Evolutionary conservation across 2,888 invertebrate genomes (phyloP), one percentile per base, ranked within the genome.

Genomic region (Leptinotarsa juncta): DNA sequence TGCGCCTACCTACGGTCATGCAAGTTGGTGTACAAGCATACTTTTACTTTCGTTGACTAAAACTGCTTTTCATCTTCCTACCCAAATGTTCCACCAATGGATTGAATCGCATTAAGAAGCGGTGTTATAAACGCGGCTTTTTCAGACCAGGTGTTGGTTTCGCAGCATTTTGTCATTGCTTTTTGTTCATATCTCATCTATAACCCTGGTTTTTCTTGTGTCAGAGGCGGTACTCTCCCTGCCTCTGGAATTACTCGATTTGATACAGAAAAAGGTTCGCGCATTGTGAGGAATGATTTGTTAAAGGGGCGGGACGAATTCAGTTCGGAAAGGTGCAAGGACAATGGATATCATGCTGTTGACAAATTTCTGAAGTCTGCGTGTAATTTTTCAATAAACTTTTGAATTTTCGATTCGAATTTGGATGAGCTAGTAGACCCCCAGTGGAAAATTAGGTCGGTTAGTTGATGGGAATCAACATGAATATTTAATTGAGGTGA

Each of bases 241-340:
- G 82, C 87, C 87, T 86, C 87, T 85, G 86, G 87, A 87, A 87
- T 87, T 87, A 87, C 86, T 83, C 86, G 86, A 87, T 87, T 87
- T 87, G 87, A 87, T 87, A 87, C 86, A 86, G 84, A 84, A 84
- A 84, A 85, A 83, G 81, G 84, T 83, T 72, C 80, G 79, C 80
- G 83, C 78, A 81, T 83, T 83, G 83, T 84, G 77, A 78, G 77
- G 79, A 80, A 83, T 84, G 84, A 85, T 84, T 85, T 85, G 84
- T 84, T 81, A 82, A 81, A 82, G 84, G 84, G 86, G 85, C 85
- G 85, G 80, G 80, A 78, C 79, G 48, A 70, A 77, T 77, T 75
- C 76, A 77, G 78, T 65, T 68, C 82, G 79, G 79, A 83, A 83
- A 84, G 84, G 84, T 84, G 84, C 82, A 73, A 82, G 79, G 77